Conservation (phyloP, 2,888 invertebrate genomes). For the Erebia aethiops region DNA sequence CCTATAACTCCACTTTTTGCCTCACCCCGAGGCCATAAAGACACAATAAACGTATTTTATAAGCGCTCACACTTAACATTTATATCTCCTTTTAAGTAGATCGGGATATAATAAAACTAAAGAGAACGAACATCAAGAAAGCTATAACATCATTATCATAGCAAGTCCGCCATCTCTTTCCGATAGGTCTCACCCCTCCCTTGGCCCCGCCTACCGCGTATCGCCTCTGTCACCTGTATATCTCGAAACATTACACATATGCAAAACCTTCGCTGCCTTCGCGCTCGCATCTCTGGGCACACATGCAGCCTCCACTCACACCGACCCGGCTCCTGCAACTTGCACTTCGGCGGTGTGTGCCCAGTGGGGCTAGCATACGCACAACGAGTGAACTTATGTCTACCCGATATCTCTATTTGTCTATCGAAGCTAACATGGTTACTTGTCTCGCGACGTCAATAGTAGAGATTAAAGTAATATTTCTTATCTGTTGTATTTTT, state of each 20-base stretch:
- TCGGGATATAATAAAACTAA: slow-evolving; percentile 82
- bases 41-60: slow-evolving; percentile 81
- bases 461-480: no score
- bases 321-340: slow-evolving; percentile 41
- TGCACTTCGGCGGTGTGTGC: slow-evolving; percentile 41
- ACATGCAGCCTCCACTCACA: slow-evolving; percentile 54
- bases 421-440: no score
- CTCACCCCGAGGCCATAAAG: slow-evolving; percentile 65
- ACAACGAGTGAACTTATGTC: no score
- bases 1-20: slow-evolving; percentile 77
- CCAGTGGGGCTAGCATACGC: slow-evolving; percentile 4
- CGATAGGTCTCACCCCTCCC: slow-evolving; percentile 78
- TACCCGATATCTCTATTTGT: no score
- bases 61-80: slow-evolving; percentile 79
- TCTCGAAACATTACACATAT: slow-evolving; percentile 83
- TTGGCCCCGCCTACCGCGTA: slow-evolving; percentile 78
- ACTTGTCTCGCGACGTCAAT: no score
- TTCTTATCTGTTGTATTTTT: no score
- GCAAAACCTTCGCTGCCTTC: slow-evolving; percentile 82
- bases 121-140: slow-evolving; percentile 80
- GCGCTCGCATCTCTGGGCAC: slow-evolving; percentile 67
- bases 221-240: slow-evolving; percentile 82
- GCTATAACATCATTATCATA: slow-evolving; percentile 84
- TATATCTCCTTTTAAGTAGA: slow-evolving; percentile 82
- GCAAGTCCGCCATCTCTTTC: slow-evolving; percentile 81